Evolutionary conservation across 2,797 vertebrate genomes (phyloP).

Genomic region (Chaunax sp.): DNA sequence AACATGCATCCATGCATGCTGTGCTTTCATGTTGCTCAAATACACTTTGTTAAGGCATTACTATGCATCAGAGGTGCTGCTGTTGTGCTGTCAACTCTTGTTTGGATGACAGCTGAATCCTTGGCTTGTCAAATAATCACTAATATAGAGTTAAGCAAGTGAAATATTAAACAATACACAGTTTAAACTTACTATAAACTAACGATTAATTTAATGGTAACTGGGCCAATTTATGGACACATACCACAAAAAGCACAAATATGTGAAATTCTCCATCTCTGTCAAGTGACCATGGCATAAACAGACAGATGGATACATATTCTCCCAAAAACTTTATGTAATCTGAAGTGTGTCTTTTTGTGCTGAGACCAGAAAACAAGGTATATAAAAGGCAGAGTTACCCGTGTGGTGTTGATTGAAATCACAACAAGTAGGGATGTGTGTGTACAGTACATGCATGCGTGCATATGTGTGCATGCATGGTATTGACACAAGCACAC

Average conservation of each 20-base stretch:
- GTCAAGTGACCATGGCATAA: conserved; percentile 1
- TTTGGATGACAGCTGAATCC: background rate
- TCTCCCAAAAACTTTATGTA: conserved; percentile 23
- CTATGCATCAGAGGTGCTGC: no score
- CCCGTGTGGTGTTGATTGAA: conserved; percentile 47
- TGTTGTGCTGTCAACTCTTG: no score
- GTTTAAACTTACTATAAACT: background rate
- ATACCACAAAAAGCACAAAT: conserved; percentile 9
- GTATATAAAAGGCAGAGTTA: conserved; percentile 59
- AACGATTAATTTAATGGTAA: conserved; percentile 1
- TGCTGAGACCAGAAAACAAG: conserved; percentile 43
- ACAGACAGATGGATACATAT: conserved; percentile 8
- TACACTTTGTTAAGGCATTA: background rate
- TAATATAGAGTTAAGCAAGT: background rate
- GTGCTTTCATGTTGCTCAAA: background rate
- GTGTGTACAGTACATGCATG: conserved; percentile 18
- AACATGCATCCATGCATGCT: background rate
- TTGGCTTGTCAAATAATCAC: background rate
- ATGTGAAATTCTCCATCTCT: conserved; percentile 8
- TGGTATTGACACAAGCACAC: conserved; percentile 33
- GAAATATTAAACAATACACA: background rate
- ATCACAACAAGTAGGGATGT: conserved; percentile 8
- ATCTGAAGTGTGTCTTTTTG: conserved; percentile 35
- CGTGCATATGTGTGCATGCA: conserved; percentile 32
- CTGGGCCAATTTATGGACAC: background rate